These are phyloP conservation scores for Scaptodrosophila latifasciaeformis DNA, from an alignment of 2,888 invertebrate species.

Conservation along the genomic window DNA sequence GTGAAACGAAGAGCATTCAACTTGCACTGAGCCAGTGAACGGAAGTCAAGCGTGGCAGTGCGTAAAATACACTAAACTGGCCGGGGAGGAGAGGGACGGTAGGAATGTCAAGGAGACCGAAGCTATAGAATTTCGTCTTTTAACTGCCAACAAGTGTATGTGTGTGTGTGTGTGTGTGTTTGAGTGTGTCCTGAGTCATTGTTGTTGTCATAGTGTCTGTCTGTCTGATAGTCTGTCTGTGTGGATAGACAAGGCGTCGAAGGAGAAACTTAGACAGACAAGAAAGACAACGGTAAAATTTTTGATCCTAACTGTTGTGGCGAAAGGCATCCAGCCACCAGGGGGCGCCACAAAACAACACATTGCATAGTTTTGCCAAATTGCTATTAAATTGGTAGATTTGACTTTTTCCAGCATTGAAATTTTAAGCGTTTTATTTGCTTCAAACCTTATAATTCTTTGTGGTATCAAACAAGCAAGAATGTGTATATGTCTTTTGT, in stretches of 20 bases:
- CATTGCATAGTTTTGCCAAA: constrained; percentile 13
- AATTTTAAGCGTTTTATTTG: not conserved
- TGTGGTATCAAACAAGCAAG: too few species aligned
- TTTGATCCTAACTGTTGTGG: not conserved
- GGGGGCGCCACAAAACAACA: not conserved
- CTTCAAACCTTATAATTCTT: too few species aligned
- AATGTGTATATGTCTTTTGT: too few species aligned
- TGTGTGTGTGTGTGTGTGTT: too few species aligned
- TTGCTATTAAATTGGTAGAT: constrained; percentile 14
- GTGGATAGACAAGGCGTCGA: too few species aligned
- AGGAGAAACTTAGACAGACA: too few species aligned
- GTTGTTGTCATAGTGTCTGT: too few species aligned
- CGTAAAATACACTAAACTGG: not conserved
- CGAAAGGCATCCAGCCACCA: not conserved
- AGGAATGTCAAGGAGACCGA: not conserved
- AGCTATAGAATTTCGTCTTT: not conserved
- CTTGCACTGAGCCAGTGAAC: not conserved
- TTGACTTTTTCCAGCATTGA: constrained; percentile 4
- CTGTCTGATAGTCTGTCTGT: too few species aligned
- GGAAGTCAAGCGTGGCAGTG: too few species aligned
- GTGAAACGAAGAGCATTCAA: not conserved
- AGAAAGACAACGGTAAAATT: not conserved
- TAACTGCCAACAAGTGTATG: too few species aligned
- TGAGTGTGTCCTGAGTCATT: not conserved
- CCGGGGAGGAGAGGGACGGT: not conserved